Base-by-base conservation (phyloP, 2,113 vertebrate species). In the Dascyllus trimaculatus region DNA sequence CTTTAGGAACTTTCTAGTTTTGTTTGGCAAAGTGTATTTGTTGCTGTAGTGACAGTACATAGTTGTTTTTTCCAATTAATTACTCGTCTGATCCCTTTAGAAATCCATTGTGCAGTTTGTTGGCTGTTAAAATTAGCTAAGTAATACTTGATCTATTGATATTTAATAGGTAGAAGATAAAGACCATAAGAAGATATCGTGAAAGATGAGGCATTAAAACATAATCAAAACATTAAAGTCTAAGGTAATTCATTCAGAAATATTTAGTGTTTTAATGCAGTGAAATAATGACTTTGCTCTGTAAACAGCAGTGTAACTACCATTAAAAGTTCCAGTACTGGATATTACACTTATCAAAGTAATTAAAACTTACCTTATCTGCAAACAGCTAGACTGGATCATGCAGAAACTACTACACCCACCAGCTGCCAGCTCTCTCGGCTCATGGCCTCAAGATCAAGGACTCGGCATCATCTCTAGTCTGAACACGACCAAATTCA, bases 371-470 rank as follows among this genome's bases (percentile, higher is more conserved):
- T 46, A 40, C 9, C 15, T 15, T 21, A 49, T 61, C 21, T 19
- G 21, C 18, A 49, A 59, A 38, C 15, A 38, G 1, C 13, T 38
- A 13, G 40, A 9, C 22, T 71, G 35, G 38, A 59, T 68, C 51
- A 25, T 63, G 52, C 22, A 46, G 43, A 45, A 61, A 29, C 45
- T 45, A 18, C 46, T 45, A 18, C 46, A 3, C 24, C 43, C 57
- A 46, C 11, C 2, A 63, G 56, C 59, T 82, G 21, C 51, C 56
- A 61, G 58, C 58, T 82, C 10, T n/a, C 35, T 65, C 21, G 35
- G 21, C 40, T 67, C 49, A 40, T 19, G 68, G 78, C 73, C 75
- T 80, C 43, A 60, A 61, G 59, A 81, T 65, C 80, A 86, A 78
- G 78, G 70, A 51, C 80, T 79, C 18, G 43, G 26, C 68, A 59